A percentile compares a stretch with the other conserved stretches of the same genome.
phyloP scores from a whole-genome alignment of 2,888 invertebrate species.

The Caenorhabditis sp. region DNA sequence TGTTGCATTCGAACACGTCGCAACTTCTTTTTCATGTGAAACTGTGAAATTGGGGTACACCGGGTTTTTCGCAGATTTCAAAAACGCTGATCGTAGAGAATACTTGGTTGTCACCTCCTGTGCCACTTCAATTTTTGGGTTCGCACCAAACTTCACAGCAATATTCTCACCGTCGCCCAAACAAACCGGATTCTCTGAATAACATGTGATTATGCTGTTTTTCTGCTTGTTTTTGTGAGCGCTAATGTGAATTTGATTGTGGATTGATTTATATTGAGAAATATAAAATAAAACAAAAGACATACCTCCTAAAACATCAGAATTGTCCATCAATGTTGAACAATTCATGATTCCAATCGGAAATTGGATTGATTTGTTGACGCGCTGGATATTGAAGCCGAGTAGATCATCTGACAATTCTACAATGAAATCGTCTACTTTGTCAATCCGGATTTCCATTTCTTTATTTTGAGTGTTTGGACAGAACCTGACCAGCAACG shows the following conservation, averaged over 20 bases:
- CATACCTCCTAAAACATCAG: slow-evolving; percentile 50
- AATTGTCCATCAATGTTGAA: slow-evolving; percentile 22
- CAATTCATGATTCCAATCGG: slow-evolving; percentile 65
- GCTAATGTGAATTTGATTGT: not conserved
- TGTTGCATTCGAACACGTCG: slow-evolving; percentile 48
- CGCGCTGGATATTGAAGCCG: slow-evolving; percentile 47
- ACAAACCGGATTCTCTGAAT: slow-evolving; percentile 56
- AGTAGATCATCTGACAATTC: slow-evolving; percentile 53
- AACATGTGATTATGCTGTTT: not conserved
- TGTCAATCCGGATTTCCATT: slow-evolving; percentile 32
- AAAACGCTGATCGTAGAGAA: slow-evolving; percentile 32
- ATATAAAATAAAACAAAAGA: not conserved
- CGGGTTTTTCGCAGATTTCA: slow-evolving; percentile 50
- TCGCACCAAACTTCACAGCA: slow-evolving; percentile 54
- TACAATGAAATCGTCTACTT: slow-evolving; percentile 33
- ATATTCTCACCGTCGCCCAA: slow-evolving; percentile 62
- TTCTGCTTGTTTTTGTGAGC: not conserved
- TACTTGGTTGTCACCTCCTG: slow-evolving; percentile 52
- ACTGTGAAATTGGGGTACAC: slow-evolving; percentile 65
- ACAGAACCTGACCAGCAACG: slow-evolving; percentile 41
- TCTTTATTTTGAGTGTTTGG: slow-evolving; percentile 36
- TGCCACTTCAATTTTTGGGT: slow-evolving; percentile 38
- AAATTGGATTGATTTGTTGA: slow-evolving; percentile 46
- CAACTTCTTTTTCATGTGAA: slow-evolving; percentile 55
- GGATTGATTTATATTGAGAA: not conserved